phyloP scores from a whole-genome alignment of 1,140 invertebrate genomes.

The Leptinotarsa lineolata region DNA sequence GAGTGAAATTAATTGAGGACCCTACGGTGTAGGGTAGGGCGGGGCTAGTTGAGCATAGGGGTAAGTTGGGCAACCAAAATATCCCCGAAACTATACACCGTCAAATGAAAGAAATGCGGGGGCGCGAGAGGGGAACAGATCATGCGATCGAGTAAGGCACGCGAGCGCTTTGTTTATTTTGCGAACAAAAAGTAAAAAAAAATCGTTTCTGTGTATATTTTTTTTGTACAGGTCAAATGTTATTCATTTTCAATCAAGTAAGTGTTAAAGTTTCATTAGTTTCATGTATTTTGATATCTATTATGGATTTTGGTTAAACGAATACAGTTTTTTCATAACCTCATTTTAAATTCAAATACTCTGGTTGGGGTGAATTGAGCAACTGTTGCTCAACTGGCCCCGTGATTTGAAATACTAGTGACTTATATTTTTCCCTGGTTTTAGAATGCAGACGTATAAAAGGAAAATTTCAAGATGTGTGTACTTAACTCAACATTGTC shows the following conservation, averaged over 20 bases:
- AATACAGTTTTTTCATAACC: too few relatives aligned
- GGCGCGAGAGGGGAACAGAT: not conserved
- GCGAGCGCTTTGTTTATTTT: not conserved
- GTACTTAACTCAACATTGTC: too few relatives aligned
- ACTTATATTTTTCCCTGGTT: not conserved
- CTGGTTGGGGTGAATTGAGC: not conserved
- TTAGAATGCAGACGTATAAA: conserved; percentile 12
- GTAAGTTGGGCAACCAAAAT: conserved; percentile 18
- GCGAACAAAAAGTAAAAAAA: too few relatives aligned
- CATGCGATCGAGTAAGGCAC: not conserved
- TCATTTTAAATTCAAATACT: not conserved
- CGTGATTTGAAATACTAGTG: not conserved
- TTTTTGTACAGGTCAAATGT: too few relatives aligned
- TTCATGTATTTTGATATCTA: too few relatives aligned
- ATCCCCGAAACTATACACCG: conserved; percentile 9
- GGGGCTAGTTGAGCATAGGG: conserved; percentile 23
- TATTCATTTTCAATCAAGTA: too few relatives aligned
- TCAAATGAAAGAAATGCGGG: not conserved
- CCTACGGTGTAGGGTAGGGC: conserved; percentile 20
- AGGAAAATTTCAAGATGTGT: too few relatives aligned
- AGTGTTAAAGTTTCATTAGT: too few relatives aligned
- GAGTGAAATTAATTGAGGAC: too few relatives aligned
- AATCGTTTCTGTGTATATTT: too few relatives aligned
- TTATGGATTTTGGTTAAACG: too few relatives aligned
- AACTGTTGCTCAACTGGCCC: conserved; percentile 10